Evolutionary conservation across 2,113 vertebrate genomes (phyloP), one percentile per base, ranked within the genome.

Genomic region (Atractosteus spatula): DNA sequence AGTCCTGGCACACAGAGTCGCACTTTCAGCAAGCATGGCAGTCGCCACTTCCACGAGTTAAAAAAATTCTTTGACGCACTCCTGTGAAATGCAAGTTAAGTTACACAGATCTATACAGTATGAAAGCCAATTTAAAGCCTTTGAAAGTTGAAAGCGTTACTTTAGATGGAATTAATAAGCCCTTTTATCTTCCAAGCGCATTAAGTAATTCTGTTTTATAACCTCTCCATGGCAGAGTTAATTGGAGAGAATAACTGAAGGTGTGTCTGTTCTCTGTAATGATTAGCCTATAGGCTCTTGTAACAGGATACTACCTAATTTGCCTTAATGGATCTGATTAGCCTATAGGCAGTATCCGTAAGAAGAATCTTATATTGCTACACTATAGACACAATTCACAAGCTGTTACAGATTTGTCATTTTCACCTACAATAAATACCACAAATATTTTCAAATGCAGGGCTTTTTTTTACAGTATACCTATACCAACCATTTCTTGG

Each of bases 141-240:
- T 72, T 83, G 76, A 83, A 86, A 86, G 75, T 78, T 78, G 71
- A 83, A 88, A 87, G 87, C 69, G 75, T 85, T 87, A 12, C 83
- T 88, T 85, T 85, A 84, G 87, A 82, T 78, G 82, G 79, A 87
- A 90, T 90, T 84, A 90, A 92, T 91, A 87, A 87, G 80, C 76
- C 76, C 47, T 75, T 82, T 81, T 78, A 73, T 83, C 81, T 76
- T 74, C 79, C 79, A 87, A 88, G 89, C 86, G 87, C 73, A 47
- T 72, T 29, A 44, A 75, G 75, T 81, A 80, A 83, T 85, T 83
- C 78, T 73, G 81, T 79, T 72, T 88, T 78, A 75, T 81, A 87
- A 87, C 84, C 84, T 83, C 81, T 83, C 74, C 70, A 78, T 80
- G 76, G 81, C 84, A 78, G 82, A 57, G 74, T 87, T 89, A 89